Conservation (phyloP, 2,888 invertebrate species). For the Strigamia maritima region DNA sequence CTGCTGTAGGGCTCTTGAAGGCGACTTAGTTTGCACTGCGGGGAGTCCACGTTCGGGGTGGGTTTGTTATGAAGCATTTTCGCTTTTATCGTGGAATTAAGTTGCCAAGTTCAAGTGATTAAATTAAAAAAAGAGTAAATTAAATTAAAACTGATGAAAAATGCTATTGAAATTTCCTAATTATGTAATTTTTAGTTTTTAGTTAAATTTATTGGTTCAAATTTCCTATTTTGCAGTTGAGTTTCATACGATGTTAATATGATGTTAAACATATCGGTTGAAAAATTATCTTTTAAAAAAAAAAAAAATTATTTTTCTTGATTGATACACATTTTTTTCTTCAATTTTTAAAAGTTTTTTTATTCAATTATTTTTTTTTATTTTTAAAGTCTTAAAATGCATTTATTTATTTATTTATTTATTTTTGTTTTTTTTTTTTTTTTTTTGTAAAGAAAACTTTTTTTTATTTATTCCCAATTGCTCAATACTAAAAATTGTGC, state of each 20-base stretch:
- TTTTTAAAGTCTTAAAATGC: too few relatives aligned
- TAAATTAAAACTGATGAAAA: neutral
- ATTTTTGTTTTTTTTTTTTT: neutral
- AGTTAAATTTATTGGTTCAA: neutral
- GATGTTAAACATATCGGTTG: too few relatives aligned
- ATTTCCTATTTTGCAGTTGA: too few relatives aligned
- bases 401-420: neutral
- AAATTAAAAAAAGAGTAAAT: neutral
- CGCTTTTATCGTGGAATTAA: neutral
- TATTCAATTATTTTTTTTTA: too few relatives aligned
- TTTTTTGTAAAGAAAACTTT: neutral
- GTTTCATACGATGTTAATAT: too few relatives aligned
- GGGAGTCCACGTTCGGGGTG: neutral
- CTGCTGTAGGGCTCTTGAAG: neutral
- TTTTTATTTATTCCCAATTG: conserved; percentile 15
- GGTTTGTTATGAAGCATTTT: neutral
- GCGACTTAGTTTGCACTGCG: neutral
- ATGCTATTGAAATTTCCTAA: neutral
- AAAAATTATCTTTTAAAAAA: too few relatives aligned
- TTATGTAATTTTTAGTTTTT: neutral
- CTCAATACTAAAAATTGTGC: neutral
- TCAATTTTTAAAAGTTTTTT: too few relatives aligned
- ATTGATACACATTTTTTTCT: too few relatives aligned
- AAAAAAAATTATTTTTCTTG: too few relatives aligned
- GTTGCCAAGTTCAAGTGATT: neutral